phyloP scores from a whole-genome alignment of 2,797 vertebrate species.

The Streptopelia turtur region DNA sequence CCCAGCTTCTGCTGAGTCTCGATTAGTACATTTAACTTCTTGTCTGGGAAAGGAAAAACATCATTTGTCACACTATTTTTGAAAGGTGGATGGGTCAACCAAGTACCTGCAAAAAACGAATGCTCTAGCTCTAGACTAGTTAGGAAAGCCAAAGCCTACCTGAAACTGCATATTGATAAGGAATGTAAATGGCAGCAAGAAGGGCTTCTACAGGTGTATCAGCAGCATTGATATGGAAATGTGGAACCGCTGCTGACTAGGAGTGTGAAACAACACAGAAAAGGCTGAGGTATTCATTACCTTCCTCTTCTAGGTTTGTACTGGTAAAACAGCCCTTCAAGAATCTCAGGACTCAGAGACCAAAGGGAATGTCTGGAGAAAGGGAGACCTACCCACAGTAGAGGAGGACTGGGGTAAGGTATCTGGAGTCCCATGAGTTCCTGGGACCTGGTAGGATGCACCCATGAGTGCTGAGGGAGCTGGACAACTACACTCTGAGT shows the following conservation, averaged over 20 bases:
- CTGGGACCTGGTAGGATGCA: background rate
- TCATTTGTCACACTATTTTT: background rate
- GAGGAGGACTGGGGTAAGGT: background rate
- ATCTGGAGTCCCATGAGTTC: background rate
- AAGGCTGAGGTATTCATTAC: background rate
- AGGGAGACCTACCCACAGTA: background rate
- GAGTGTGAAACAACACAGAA: background rate
- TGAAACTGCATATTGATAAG: background rate
- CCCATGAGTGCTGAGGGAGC: background rate
- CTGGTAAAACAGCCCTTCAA: background rate
- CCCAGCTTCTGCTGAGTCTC: background rate
- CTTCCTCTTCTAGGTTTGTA: background rate
- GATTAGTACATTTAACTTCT: accelerated
- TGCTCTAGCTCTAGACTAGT: background rate
- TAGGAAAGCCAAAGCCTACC: background rate
- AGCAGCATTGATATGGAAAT: background rate
- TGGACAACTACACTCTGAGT: background rate
- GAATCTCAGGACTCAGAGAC: background rate
- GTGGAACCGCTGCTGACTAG: background rate
- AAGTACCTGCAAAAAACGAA: background rate
- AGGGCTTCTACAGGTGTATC: background rate
- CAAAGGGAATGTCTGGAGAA: background rate
- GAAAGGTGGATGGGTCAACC: background rate
- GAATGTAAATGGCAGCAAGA: background rate
- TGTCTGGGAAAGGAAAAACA: background rate